phyloP scores from a whole-genome alignment of 2,797 vertebrate genomes.

The Rhadinocentrus ornatus region DNA sequence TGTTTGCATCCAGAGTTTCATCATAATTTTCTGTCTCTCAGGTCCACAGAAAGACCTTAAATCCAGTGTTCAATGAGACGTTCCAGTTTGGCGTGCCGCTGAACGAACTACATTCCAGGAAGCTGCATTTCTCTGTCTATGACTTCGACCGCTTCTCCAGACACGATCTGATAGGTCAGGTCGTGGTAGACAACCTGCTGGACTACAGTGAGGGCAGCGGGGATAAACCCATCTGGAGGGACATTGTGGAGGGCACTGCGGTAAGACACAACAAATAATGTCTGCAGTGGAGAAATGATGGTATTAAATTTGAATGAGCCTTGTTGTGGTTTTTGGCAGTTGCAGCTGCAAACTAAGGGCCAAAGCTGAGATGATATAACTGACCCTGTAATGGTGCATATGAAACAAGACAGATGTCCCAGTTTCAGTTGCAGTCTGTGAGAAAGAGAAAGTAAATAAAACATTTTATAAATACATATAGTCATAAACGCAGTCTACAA shows the following conservation, averaged over 20 bases:
- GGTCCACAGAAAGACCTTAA: slow-evolving; percentile 94
- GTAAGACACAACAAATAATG: slow-evolving; percentile 74
- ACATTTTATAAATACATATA: not conserved
- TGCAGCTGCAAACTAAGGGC: slow-evolving; percentile 14
- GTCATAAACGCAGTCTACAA: not conserved
- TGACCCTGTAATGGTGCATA: not conserved
- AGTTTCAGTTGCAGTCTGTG: not conserved
- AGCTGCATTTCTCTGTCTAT: slow-evolving; percentile 94
- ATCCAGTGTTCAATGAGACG: slow-evolving; percentile 94
- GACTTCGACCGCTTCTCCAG: slow-evolving; percentile 96
- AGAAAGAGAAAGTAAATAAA: not conserved
- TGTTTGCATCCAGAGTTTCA: not conserved
- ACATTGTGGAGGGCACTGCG: slow-evolving; percentile 91
- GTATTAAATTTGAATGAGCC: slow-evolving; percentile 30
- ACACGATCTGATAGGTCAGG: slow-evolving; percentile 94
- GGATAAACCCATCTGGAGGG: slow-evolving; percentile 92
- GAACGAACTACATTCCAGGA: slow-evolving; percentile 90
- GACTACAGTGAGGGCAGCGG: slow-evolving; percentile 91
- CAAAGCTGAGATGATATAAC: slow-evolving; percentile 10
- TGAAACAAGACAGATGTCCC: slow-evolving; percentile 32
- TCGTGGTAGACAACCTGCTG: slow-evolving; percentile 94
- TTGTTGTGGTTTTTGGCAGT: not conserved
- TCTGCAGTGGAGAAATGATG: slow-evolving; percentile 17
- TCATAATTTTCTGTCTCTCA: slow-evolving; percentile 17
- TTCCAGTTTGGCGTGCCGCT: slow-evolving; percentile 92